Evolutionary conservation across 92 coral and sea anemone genomes (phyloP).

Genomic region (Parazoanthus darwini): DNA sequence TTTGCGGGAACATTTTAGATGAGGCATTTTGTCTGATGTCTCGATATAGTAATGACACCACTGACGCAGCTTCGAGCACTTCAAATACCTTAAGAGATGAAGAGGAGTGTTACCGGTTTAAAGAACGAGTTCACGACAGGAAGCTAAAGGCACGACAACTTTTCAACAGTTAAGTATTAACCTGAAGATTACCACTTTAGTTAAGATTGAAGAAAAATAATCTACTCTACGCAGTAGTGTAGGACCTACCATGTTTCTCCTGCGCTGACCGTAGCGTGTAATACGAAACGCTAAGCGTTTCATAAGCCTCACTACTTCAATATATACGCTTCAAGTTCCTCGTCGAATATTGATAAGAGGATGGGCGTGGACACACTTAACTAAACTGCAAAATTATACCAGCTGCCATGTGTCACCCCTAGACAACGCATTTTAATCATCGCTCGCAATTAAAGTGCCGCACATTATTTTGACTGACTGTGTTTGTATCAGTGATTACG

Average conservation of each 20-base stretch:
- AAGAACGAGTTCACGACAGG: neutral
- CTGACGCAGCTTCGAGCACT: neutral
- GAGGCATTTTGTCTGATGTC: neutral
- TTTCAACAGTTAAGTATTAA: neutral
- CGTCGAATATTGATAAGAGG: neutral
- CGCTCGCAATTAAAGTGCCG: neutral
- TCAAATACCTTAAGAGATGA: neutral
- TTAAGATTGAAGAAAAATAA: neutral
- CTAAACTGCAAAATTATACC: neutral
- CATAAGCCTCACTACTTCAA: neutral
- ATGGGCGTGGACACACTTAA: neutral
- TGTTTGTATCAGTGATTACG: no score
- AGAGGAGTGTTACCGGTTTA: neutral
- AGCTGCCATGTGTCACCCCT: neutral
- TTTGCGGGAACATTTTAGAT: neutral
- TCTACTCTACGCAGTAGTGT: neutral
- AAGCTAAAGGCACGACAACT: neutral
- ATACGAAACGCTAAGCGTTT: neutral
- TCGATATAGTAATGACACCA: no score
- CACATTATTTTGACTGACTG: no score
- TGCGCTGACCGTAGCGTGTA: neutral
- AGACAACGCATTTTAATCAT: neutral
- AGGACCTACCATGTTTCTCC: neutral
- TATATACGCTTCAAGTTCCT: neutral
- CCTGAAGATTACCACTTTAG: neutral